Evolutionary conservation across 2,888 invertebrate species (phyloP).

Genomic region (Aleiodes testaceus): DNA sequence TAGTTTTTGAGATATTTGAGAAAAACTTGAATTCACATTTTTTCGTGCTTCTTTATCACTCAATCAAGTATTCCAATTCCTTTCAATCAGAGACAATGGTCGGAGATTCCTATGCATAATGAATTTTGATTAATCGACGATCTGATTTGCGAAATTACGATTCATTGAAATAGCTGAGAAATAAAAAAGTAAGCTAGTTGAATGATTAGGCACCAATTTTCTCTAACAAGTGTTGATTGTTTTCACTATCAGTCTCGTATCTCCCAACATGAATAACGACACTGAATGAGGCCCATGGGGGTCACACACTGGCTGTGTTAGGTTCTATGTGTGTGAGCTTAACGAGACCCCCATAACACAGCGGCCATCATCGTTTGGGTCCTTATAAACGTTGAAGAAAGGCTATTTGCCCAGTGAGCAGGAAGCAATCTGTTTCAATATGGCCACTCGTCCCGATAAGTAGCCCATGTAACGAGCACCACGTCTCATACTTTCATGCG

Average conservation of each 20-base stretch:
- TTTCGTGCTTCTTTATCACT: no score
- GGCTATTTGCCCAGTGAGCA: slow-evolving; percentile 59
- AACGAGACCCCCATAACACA: slow-evolving; percentile 12
- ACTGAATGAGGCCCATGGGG: slow-evolving; percentile 5
- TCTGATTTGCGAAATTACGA: no score
- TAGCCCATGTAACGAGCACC: slow-evolving; percentile 46
- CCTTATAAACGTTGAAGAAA: slow-evolving; percentile 24
- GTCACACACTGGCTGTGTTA: not conserved
- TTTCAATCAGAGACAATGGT: no score
- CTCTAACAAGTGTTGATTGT: not conserved
- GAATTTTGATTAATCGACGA: no score
- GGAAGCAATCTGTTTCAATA: slow-evolving; percentile 70
- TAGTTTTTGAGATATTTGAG: no score
- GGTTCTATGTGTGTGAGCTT: not conserved
- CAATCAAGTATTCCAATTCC: no score
- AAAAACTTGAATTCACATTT: no score
- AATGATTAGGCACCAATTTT: no score
- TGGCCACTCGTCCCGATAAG: slow-evolving; percentile 56
- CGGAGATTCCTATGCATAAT: no score
- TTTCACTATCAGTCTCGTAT: not conserved
- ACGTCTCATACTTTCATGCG: slow-evolving; percentile 12
- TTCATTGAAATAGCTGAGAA: no score
- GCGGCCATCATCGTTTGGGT: not conserved
- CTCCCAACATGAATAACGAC: slow-evolving; percentile 5
- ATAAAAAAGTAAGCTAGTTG: no score